These are phyloP conservation scores for Melanostigma gelatinosum DNA, from an alignment of 2,113 vertebrate species.

Conservation along the genomic window DNA sequence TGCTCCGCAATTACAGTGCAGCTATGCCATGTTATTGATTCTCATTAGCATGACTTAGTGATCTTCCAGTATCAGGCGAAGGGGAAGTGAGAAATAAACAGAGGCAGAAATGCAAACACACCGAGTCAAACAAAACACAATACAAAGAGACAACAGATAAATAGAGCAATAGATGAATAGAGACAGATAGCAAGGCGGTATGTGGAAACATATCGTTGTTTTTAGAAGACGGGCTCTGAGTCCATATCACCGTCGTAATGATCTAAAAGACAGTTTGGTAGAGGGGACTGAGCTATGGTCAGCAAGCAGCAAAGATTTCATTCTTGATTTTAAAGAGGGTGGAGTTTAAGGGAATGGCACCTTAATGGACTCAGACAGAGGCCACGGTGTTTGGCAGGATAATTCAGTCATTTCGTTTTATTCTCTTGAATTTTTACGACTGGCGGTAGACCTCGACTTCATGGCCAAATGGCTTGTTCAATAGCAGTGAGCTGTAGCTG, in stretches of 20 bases:
- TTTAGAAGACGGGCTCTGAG: conserved; percentile 26
- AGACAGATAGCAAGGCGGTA: conserved; percentile 33
- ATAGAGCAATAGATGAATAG: conserved; percentile 48
- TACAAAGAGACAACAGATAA: conserved; percentile 46
- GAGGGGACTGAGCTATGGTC: neutral
- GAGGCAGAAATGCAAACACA: conserved; percentile 20
- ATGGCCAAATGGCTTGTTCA: conserved; percentile 11
- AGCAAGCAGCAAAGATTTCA: neutral
- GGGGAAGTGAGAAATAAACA: conserved; percentile 31
- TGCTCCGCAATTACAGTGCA: conserved; percentile 10
- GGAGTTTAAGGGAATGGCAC: conserved; percentile 22
- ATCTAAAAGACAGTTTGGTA: conserved; percentile 9
- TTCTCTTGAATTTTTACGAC: conserved; percentile 24
- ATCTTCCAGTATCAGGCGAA: neutral
- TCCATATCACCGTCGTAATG: conserved; percentile 11
- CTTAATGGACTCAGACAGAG: conserved; percentile 18
- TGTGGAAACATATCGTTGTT: conserved; percentile 16
- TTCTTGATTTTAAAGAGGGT: conserved; percentile 23
- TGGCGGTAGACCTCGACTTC: neutral
- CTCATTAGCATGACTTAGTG: neutral
- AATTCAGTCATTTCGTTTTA: conserved; percentile 1
- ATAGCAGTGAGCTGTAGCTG: neutral
- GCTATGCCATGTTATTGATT: conserved; percentile 18
- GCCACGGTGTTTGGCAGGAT: neutral
- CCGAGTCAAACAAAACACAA: conserved; percentile 33